Conservation (phyloP, 1,140 invertebrate species). For the Aphelenchoides besseyi region DNA sequence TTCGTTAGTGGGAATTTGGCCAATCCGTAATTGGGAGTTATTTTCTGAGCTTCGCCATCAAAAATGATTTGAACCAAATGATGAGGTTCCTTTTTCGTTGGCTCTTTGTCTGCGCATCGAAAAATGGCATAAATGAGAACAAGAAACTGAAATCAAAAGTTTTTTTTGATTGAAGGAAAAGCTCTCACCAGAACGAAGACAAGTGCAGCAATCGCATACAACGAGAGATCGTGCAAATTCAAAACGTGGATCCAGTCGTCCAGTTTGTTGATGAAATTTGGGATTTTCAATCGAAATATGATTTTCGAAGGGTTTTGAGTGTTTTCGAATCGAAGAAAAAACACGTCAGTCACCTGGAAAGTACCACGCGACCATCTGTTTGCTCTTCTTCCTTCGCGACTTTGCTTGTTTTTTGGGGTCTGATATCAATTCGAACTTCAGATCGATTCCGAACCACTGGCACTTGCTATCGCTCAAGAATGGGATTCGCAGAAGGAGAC, state of each 20-base stretch:
- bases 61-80: background rate
- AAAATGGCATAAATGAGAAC: background rate
- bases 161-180: background rate
- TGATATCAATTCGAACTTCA: constrained; percentile 34
- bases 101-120: constrained; percentile 12
- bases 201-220: constrained; percentile 7
- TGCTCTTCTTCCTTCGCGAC: background rate
- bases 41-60: background rate
- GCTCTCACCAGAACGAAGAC: constrained; percentile 14
- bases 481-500: constrained; percentile 80
- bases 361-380: background rate
- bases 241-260: background rate
- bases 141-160: constrained; percentile 14
- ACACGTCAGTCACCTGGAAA: background rate
- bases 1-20: background rate
- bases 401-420: background rate
- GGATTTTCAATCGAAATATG: background rate
- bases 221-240: constrained; percentile 14
- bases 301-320: too few relatives aligned
- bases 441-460: constrained; percentile 74
- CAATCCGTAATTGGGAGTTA: background rate
- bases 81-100: background rate
- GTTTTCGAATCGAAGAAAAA: background rate
- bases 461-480: constrained; percentile 82
- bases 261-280: background rate